Evolutionary conservation across 1,140 invertebrate species (phyloP), one percentile per base, ranked within the genome.

Genomic region (Monochamus saltuarius): DNA sequence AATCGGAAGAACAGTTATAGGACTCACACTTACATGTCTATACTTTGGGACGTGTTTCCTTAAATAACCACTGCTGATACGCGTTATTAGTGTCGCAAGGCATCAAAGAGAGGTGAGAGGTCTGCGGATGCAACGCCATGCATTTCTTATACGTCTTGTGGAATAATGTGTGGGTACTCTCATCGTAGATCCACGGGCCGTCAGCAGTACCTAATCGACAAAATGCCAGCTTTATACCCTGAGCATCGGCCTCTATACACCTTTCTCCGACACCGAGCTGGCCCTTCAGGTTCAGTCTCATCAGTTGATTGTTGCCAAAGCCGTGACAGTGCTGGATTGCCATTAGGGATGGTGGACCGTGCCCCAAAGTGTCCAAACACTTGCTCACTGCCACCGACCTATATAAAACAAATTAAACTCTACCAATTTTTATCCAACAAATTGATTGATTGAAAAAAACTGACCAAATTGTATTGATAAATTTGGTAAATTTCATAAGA

Each of bases 201-300:
- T 96, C 89, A 4, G 94, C 94, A 43, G 53, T 56, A 49, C 51
- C 61, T 54, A 59, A 60, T 45, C 88, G 82, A 74, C 95, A 98
- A 65, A 94, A 94, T 35, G 91, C 88, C 38, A 96, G 81, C 78
- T 92, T 94, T 11, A 97, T 83, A 37, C 88, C 88, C 72, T 91
- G 89, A 1, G 83, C 80, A 75, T 95, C 92, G 0, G 91, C 92
- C 75, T 96, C 92, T 9, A 99, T 85, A 73, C 97, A 99, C 45
- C 97, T 83, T 78, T 99, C 97, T 22, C 97, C 97, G 16, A 96
- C 87, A 34, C 93, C 93, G 34, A 99, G 73, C 78, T 99, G 97
- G 1, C 97, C 97, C 66, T 93, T 91, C 9, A 87, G 86, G 80
- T 99, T 99, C 10, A 99, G 78, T 51, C 96, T 82, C 68, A 97